A percentile compares a stretch with the other conserved stretches of the same genome.
Evolutionary conservation across 2,113 vertebrate genomes (phyloP).

Genomic region (Garra rufa): DNA sequence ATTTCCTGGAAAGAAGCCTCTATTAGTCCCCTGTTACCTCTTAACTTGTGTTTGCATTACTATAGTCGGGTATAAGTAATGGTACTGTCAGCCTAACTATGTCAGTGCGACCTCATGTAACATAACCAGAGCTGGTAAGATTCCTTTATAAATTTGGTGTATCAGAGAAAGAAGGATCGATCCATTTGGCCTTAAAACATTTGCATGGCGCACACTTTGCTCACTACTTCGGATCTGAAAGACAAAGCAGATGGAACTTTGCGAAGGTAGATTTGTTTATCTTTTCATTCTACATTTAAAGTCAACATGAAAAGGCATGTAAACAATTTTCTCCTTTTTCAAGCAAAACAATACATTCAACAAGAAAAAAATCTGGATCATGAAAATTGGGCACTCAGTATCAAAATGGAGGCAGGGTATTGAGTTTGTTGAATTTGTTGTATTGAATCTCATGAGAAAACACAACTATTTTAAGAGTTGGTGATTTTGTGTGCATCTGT

Average conservation of each 20-base stretch:
- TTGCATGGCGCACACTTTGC: not conserved
- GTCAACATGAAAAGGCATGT: not conserved
- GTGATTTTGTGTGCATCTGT: no score
- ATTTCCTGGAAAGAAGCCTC: slow-evolving; percentile 58
- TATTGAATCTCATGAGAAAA: no score
- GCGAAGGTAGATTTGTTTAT: not conserved
- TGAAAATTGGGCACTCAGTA: not conserved
- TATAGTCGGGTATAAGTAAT: slow-evolving; percentile 22
- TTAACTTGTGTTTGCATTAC: slow-evolving; percentile 51
- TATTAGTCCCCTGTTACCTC: slow-evolving; percentile 55
- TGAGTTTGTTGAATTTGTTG: not conserved
- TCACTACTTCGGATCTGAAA: not conserved
- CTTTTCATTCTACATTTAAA: not conserved
- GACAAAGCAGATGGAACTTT: not conserved
- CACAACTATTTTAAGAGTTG: no score
- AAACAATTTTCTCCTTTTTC: not conserved
- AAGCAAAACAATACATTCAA: not conserved
- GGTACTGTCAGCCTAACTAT: not conserved
- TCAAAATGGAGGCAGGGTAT: not conserved
- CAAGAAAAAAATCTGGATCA: not conserved
- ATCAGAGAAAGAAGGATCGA: not conserved
- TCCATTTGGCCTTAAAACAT: not conserved
- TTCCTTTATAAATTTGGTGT: not conserved
- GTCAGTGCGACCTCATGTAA: not conserved
- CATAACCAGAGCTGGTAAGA: not conserved